phyloP scores from a whole-genome alignment of 2,113 vertebrate genomes.

The Haplochromis vanheusdeni region DNA sequence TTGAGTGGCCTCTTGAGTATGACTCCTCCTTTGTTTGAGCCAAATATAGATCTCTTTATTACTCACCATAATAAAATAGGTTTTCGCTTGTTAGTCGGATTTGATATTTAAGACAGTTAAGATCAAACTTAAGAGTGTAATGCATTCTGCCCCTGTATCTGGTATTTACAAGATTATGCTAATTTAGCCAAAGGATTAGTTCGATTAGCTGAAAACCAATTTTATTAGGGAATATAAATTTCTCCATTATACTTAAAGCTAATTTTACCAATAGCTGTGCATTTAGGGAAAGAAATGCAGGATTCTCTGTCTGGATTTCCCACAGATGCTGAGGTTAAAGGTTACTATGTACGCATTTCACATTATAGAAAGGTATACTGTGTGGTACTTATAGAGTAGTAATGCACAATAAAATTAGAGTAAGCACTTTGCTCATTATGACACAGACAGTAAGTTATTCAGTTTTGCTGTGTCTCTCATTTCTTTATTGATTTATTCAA shows the following conservation, averaged over 20 bases:
- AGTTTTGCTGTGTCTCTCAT: background rate
- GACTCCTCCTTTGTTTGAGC: constrained; percentile 3
- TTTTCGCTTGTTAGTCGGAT: background rate
- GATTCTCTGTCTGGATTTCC: background rate
- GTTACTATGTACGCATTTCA: background rate
- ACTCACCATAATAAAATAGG: background rate
- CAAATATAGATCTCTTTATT: constrained; percentile 18
- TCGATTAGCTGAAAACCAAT: background rate
- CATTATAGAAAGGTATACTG: background rate
- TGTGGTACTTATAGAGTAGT: background rate
- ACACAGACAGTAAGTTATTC: background rate
- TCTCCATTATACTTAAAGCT: background rate
- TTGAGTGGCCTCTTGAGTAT: constrained; percentile 9
- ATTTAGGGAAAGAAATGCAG: background rate
- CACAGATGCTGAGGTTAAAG: background rate
- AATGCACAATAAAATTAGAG: background rate
- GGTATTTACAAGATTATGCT: background rate
- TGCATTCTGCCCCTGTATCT: background rate
- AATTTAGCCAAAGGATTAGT: background rate
- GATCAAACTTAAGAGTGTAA: background rate
- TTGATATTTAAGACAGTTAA: background rate
- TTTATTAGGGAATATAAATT: background rate
- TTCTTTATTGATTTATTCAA: background rate
- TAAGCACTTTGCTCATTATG: background rate
- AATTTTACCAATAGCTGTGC: background rate